A percentile compares a stretch with the other conserved stretches of the same genome.
phyloP scores from a whole-genome alignment of 2,113 vertebrate genomes.

The Orycteropus afer region DNA sequence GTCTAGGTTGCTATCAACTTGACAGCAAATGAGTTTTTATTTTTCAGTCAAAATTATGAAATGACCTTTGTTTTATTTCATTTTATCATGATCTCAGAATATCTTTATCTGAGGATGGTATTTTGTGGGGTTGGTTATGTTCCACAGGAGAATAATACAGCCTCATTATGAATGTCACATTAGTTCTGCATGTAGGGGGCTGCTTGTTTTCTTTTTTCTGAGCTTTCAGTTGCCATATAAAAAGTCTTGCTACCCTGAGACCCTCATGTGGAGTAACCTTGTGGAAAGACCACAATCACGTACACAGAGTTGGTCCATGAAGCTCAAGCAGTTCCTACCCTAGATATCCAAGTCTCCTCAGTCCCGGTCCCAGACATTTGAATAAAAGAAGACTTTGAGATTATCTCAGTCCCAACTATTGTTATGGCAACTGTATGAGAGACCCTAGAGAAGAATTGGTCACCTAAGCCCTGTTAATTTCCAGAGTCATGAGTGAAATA shows the following conservation, averaged over 20 bases:
- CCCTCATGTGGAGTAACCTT: background rate
- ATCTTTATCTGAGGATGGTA: background rate
- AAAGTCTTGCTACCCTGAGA: background rate
- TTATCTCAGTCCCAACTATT: background rate
- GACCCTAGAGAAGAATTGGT: background rate
- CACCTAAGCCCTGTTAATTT: background rate
- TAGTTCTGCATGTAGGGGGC: background rate
- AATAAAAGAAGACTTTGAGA: constrained; percentile 32
- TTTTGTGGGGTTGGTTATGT: background rate
- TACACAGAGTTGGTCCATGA: background rate
- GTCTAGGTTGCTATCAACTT: background rate
- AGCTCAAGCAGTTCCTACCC: background rate
- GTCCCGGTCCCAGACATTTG: background rate
- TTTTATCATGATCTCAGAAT: background rate
- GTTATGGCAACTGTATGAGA: background rate
- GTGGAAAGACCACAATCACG: background rate
- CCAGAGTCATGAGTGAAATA: constrained; percentile 2
- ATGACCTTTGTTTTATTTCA: background rate
- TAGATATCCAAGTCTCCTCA: background rate
- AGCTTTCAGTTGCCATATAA: background rate
- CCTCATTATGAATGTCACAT: too few species aligned
- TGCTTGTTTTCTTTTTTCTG: background rate
- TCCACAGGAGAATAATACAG: background rate
- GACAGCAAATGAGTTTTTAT: background rate
- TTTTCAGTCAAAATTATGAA: background rate